phyloP scores from a whole-genome alignment of 2,888 invertebrate species.

The Parthenolecanium corni region DNA sequence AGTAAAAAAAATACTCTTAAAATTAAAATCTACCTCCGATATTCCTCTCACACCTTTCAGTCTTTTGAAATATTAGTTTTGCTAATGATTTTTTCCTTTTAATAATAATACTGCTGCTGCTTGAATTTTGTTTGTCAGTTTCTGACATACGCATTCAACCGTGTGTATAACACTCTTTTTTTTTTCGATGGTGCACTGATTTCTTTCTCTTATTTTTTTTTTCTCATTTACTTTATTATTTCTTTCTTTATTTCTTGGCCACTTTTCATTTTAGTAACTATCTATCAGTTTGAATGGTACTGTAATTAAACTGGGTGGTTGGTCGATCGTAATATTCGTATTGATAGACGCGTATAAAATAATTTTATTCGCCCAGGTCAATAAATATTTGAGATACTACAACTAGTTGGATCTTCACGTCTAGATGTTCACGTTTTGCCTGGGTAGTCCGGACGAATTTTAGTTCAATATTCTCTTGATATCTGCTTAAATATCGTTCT shows the following conservation, averaged over 20 bases:
- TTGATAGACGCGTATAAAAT: too few relatives aligned
- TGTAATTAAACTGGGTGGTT: too few relatives aligned
- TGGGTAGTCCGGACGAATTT: too few relatives aligned
- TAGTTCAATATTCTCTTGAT: too few relatives aligned
- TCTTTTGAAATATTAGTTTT: not conserved
- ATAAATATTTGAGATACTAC: too few relatives aligned
- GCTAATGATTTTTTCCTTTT: conserved; percentile 7
- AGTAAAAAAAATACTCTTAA: not conserved
- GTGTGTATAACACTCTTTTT: not conserved
- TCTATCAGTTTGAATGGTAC: too few relatives aligned
- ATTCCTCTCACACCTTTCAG: conserved; percentile 8
- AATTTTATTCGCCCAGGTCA: too few relatives aligned
- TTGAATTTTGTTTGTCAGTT: conserved; percentile 12
- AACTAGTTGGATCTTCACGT: too few relatives aligned
- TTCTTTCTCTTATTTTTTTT: not conserved
- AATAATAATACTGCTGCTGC: conserved; percentile 24
- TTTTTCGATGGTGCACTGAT: conserved; percentile 9
- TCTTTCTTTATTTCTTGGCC: not conserved
- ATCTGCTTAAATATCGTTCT: too few relatives aligned
- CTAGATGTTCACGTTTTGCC: too few relatives aligned
- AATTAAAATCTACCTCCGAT: conserved; percentile 14
- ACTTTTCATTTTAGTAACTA: too few relatives aligned
- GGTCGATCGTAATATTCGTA: too few relatives aligned
- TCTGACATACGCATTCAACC: not conserved
- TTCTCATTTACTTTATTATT: not conserved